Conservation (phyloP, 2,113 vertebrate species). For the Prionailurus viverrinus region DNA sequence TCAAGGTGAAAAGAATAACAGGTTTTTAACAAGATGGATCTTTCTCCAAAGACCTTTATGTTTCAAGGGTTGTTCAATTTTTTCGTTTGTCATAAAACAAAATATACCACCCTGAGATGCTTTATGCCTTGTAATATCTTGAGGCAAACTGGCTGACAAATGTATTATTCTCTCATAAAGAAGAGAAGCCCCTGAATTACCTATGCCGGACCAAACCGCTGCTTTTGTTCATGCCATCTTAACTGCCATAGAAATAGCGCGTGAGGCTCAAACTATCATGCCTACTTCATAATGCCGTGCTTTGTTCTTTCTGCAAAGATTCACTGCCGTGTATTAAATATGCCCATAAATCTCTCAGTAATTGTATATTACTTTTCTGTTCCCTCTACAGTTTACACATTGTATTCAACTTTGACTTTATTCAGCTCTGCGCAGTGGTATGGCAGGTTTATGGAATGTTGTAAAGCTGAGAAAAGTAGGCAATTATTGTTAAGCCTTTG, state of each 20-base stretch:
- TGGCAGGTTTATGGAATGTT: constrained; percentile 59
- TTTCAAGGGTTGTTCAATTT: constrained; percentile 28
- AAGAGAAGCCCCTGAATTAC: neutral
- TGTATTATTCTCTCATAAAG: constrained; percentile 31
- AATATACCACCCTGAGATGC: constrained; percentile 10
- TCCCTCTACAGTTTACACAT: neutral
- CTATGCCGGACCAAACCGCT: neutral
- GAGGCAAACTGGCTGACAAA: constrained; percentile 42
- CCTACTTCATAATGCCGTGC: neutral
- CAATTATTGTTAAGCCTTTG: constrained; percentile 52
- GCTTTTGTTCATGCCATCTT: neutral
- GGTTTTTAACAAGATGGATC: constrained; percentile 45
- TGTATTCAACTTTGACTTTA: constrained; percentile 27
- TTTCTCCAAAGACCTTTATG: constrained; percentile 24
- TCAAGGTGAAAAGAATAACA: constrained; percentile 54
- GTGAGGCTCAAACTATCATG: neutral
- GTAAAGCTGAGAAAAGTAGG: constrained; percentile 55
- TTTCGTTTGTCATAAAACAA: constrained; percentile 58
- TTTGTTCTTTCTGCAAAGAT: constrained; percentile 53
- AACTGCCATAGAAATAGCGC: neutral
- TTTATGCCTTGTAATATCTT: constrained; percentile 51
- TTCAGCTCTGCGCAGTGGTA: neutral
- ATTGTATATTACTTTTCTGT: constrained; percentile 50
- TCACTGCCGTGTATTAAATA: constrained; percentile 30
- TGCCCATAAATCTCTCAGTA: constrained; percentile 59